phyloP scores from a whole-genome alignment of 1,140 invertebrate genomes.

The Micrasema longulum region DNA sequence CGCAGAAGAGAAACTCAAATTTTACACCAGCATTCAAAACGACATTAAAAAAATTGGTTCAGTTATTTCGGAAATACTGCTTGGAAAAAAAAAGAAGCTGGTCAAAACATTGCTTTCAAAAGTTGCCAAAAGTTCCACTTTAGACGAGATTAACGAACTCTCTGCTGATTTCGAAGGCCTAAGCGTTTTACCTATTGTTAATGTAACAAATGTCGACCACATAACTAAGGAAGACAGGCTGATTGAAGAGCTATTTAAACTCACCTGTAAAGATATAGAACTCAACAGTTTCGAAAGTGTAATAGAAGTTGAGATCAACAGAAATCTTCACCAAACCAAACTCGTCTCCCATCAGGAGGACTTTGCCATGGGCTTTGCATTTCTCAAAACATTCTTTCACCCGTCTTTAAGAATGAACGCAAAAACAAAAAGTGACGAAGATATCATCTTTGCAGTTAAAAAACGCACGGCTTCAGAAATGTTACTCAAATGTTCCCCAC shows the following conservation, averaged over 20 bases:
- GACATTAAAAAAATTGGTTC: neutral
- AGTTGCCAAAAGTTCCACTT: neutral
- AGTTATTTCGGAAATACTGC: neutral
- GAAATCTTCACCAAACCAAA: neutral
- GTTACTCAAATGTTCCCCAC: neutral
- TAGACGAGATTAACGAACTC: neutral
- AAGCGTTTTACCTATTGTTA: neutral
- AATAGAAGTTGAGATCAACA: neutral
- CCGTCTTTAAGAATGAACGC: neutral
- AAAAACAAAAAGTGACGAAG: neutral
- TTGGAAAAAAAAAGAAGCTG: neutral
- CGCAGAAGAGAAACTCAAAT: neutral
- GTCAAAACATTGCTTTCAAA: neutral
- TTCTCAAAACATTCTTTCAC: conserved; percentile 8
- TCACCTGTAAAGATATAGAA: neutral
- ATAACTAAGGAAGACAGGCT: neutral
- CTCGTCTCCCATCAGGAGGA: neutral
- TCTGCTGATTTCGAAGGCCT: neutral
- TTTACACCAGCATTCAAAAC: conserved; percentile 2
- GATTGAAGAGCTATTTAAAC: neutral
- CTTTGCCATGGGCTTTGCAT: conserved; percentile 1
- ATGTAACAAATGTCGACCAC: neutral
- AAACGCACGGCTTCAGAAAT: conserved; percentile 11
- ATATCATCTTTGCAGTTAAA: neutral
- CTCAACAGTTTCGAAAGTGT: neutral